Evolutionary conservation across 2,797 vertebrate species (phyloP).

Genomic region (Linurgus olivaceus): DNA sequence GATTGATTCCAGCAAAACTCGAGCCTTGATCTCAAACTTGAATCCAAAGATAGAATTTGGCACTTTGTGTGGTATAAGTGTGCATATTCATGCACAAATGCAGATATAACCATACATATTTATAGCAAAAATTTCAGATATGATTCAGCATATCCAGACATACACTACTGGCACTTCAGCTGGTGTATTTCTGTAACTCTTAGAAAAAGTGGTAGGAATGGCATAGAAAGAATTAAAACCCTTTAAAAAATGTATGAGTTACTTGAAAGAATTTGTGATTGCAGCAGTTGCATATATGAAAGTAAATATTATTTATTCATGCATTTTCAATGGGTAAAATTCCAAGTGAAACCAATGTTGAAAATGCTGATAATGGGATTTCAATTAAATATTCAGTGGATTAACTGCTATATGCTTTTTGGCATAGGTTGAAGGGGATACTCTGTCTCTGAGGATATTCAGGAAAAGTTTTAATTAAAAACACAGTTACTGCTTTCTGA

Average conservation of each 20-base stretch:
- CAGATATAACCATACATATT: neutral
- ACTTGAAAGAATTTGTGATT: neutral
- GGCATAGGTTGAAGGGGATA: conserved; percentile 7
- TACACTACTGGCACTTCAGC: neutral
- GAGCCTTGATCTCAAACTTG: neutral
- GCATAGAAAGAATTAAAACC: neutral
- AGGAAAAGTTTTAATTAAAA: conserved; percentile 38
- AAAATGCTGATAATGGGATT: neutral
- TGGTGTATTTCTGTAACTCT: neutral
- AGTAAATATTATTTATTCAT: neutral
- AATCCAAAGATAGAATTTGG: neutral
- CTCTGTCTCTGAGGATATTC: neutral
- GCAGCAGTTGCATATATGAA: neutral
- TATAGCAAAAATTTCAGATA: neutral
- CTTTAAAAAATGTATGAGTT: neutral
- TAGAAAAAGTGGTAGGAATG: neutral
- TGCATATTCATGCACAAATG: neutral
- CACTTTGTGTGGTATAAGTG: neutral
- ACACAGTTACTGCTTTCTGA: neutral
- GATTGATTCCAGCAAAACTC: neutral
- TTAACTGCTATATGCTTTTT: neutral
- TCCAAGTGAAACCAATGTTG: neutral
- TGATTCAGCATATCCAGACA: neutral
- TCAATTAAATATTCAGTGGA: neutral
- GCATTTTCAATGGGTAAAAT: neutral